Evolutionary conservation across 1,140 invertebrate genomes (phyloP), one percentile per base, ranked within the genome.

Genomic region (Cydia splendana): DNA sequence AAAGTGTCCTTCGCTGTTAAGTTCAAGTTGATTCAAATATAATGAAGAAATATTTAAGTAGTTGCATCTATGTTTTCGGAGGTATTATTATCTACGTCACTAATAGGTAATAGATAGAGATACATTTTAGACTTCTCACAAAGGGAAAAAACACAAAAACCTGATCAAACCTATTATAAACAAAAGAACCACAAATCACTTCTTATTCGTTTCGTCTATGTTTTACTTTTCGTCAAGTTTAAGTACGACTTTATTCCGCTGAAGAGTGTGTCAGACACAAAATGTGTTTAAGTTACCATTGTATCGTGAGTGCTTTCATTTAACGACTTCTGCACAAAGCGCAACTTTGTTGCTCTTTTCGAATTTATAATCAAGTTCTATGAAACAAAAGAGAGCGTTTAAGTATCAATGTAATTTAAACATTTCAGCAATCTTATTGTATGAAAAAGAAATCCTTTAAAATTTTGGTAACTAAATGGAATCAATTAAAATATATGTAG

Each of bases 311-410:
- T 62, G 57, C 57, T 62, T 62, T 24, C 20, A 9, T 10, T 62
- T 62, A 62, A 62, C 57, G 57, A 62, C 57, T 62, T 62, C 57
- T 20, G 9, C 24, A 62, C 9, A 62, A 62, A 24, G 57, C 20
- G 57, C 57, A 62, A 62, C 57, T 62, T 62, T 62, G 57, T 62
- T 62, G 57, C 7, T 62, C 57, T 20, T 62, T 62, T 62, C 57
- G 18, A 20, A 24, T 62, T 6, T 53, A 53, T 53, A 12, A 24
- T 24, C 57, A 24, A 62, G 20, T 24, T 62, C 0, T 20, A 9
- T 62, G 7, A 62, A 20, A 62, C 6, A 9, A 62, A 62, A 62
- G 10, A 62, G 9, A 10, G 57, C 10, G 9, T 62, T 62, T 62
- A 51, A 51, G 48, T 51, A 10, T 24, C 20, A 10, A 12, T 62